Conservation (phyloP, 2,888 invertebrate species). For the Clivina fossor region DNA sequence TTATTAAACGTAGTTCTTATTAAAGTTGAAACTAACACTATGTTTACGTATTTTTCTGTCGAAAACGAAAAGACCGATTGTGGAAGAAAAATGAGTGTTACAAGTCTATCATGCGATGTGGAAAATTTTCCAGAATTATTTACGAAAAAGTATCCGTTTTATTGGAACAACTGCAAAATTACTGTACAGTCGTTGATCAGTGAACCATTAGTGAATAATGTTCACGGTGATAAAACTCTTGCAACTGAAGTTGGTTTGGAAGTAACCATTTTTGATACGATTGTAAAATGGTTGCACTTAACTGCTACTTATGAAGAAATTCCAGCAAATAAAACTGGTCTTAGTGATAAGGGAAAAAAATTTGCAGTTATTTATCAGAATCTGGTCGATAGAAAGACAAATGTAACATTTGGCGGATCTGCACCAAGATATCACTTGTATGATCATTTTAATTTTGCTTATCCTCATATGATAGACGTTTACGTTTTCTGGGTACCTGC, state of each 20-base stretch:
- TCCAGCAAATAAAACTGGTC: background rate
- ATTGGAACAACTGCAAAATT: constrained; percentile 14
- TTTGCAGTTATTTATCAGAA: background rate
- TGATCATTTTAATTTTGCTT: background rate
- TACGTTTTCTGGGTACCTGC: constrained; percentile 5
- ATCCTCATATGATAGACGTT: constrained; percentile 1
- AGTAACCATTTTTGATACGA: constrained; percentile 4
- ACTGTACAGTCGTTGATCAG: background rate
- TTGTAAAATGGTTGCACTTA: constrained; percentile 16
- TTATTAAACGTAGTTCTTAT: background rate
- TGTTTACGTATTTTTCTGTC: constrained; percentile 12
- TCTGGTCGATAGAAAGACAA: background rate
- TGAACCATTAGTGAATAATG: constrained; percentile 9
- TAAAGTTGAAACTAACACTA: background rate
- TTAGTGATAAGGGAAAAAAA: background rate
- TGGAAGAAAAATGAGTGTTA: constrained; percentile 3
- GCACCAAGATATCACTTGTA: background rate
- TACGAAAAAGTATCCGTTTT: constrained; percentile 6
- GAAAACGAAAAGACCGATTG: constrained; percentile 4
- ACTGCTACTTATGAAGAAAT: background rate
- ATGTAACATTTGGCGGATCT: constrained; percentile 3
- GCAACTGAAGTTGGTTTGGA: background rate
- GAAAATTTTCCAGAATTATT: constrained; percentile 1
- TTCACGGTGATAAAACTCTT: background rate
- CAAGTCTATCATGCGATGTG: background rate